Evolutionary conservation across 2,888 invertebrate genomes (phyloP).

Genomic region (Drosophila tripunctata): DNA sequence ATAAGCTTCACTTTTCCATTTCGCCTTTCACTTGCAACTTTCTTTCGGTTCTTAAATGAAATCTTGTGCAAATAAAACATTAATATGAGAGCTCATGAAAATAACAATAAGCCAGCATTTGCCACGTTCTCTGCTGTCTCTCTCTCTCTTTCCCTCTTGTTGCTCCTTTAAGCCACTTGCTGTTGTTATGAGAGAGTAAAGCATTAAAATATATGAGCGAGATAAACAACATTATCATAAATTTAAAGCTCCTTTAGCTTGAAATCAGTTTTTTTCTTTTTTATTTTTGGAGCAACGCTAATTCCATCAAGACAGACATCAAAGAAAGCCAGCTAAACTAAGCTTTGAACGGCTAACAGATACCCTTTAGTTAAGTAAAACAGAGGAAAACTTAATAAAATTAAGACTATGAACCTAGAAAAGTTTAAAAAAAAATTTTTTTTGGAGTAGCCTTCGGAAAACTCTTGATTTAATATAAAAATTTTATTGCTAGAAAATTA

Average conservation of each 20-base stretch:
- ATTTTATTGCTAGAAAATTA: too few species aligned
- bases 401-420: too few species aligned
- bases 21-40: too few species aligned
- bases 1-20: constrained; percentile 36
- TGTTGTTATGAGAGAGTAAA: constrained; percentile 13
- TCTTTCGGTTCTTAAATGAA: neutral
- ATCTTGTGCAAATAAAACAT: constrained; percentile 47
- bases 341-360: neutral
- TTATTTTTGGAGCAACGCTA: constrained; percentile 22
- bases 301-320: constrained; percentile 59
- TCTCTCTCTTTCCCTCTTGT: neutral
- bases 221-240: constrained; percentile 58
- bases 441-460: too few species aligned
- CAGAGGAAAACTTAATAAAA: too few species aligned
- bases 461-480: too few species aligned
- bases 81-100: constrained; percentile 41
- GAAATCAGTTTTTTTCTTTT: constrained; percentile 11
- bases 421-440: too few species aligned
- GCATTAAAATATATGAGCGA: constrained; percentile 16
- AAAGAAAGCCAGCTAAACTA: constrained; percentile 22
- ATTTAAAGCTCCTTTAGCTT: constrained; percentile 53
- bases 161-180: constrained; percentile 4
- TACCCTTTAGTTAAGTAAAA: constrained; percentile 7
- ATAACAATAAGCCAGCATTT: constrained; percentile 32
- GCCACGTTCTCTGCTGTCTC: neutral